Conservation (phyloP, 2,113 vertebrate species). For the Pampusana beccarii region DNA sequence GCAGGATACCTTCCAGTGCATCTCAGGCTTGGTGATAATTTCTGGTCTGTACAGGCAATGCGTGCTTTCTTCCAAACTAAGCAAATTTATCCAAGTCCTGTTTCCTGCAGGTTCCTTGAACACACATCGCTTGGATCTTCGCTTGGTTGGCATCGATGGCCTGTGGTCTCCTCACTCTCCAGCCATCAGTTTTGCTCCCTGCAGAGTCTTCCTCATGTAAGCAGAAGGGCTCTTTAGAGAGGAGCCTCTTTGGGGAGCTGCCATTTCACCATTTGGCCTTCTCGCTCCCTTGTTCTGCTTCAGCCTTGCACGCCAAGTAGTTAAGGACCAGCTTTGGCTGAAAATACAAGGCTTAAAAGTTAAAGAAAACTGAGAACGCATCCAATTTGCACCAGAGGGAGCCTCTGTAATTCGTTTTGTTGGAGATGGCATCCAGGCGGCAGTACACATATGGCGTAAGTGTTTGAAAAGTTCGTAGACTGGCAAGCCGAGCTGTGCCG, state of each 20-base stretch:
- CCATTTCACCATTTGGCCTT: constrained; percentile 30
- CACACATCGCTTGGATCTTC: neutral
- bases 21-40: neutral
- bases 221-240: constrained; percentile 16
- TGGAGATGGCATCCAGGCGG: neutral
- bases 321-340: constrained; percentile 12
- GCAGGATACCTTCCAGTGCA: neutral
- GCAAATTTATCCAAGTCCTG: neutral
- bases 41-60: neutral
- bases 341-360: neutral
- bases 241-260: constrained; percentile 4
- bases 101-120: neutral
- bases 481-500: neutral
- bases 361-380: neutral
- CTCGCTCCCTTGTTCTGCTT: neutral
- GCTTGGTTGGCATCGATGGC: neutral
- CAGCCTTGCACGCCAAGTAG: neutral
- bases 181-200: neutral
- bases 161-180: neutral
- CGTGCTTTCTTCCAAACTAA: neutral
- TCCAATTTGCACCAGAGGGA: constrained; percentile 28
- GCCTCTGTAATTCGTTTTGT: constrained; percentile 6
- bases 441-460: neutral
- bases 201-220: neutral
- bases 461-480: constrained; percentile 21